Evolutionary conservation across 2,113 vertebrate species (phyloP), one percentile per base, ranked within the genome.

Genomic region (Eudyptes chrysolophus): DNA sequence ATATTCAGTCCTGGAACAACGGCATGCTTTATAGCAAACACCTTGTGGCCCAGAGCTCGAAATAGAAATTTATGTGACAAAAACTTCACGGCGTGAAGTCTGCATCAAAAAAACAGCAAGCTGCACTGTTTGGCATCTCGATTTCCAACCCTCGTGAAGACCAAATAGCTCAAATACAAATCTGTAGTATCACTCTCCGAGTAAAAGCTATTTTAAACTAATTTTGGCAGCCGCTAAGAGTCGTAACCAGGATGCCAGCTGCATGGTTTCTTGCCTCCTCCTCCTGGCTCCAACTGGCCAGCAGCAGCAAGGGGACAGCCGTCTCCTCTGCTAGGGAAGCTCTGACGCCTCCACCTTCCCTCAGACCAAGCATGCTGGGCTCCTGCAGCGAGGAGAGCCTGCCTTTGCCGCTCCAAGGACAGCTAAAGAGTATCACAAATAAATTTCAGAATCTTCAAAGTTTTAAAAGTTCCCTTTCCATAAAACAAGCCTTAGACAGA

Each of bases 131-230:
- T 77, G 42, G 34, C 60, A 34, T 83, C 75, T 90, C 4, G 0
- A 29, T 83, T 88, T 93, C 75, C 83, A 88, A 19, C 20, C 66
- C 75, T 54, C 29, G 42, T 34, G 46, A 80, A 89, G 71, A 80
- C 83, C 92, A 97, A 88, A 85, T 13, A 95, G n/a, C 65, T 93
- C 66, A 80, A 86, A 94, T 30, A 93, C 16, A 88, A 74, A 90
- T 85, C 74, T 95, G 62, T 60, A 92, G 69, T 60, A 78, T 18
- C 3, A 7, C 27, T 85, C 46, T 80, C 71, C 9, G 51, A 86
- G 71, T 54, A 93, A 90, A 49, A 94, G 51, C 78, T 94, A 94
- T 95, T 97, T 97, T 86, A 94, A 96, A 77, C 68, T 26, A 10
- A 16, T 70, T 86, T 32, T 97, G 94, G 95, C 85, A 92, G 70